phyloP scores from a whole-genome alignment of 2,113 vertebrate species.

The Empidonax alnorum region DNA sequence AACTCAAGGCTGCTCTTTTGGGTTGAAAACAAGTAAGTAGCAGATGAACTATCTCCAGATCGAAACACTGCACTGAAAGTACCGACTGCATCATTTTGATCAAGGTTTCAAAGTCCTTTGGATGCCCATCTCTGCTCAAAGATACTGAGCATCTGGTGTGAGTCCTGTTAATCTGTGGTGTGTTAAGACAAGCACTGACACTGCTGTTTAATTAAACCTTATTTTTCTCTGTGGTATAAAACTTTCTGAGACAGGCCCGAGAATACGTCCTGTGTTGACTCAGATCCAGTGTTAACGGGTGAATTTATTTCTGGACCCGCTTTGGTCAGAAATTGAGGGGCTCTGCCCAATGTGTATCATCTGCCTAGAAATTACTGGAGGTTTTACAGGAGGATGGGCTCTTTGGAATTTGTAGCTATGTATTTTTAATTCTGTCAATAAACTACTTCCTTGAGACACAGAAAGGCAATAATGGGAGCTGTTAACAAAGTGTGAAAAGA shows the following conservation, averaged over 20 bases:
- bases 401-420: constrained; percentile 76
- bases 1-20: neutral
- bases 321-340: constrained; percentile 25
- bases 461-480: constrained; percentile 80
- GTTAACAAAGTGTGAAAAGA: constrained; percentile 88
- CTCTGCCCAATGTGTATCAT: neutral
- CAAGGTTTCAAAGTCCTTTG: neutral
- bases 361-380: constrained; percentile 34
- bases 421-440: constrained; percentile 86
- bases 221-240: neutral
- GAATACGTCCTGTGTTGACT: neutral
- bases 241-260: neutral
- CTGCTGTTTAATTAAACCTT: neutral
- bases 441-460: constrained; percentile 80
- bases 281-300: neutral
- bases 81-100: neutral
- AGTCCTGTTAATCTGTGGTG: neutral
- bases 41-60: neutral
- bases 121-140: neutral
- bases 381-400: constrained; percentile 38
- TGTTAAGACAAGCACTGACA: neutral
- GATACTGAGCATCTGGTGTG: neutral
- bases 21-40: neutral
- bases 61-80: neutral
- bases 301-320: constrained; percentile 28